Evolutionary conservation across 2,113 vertebrate species (phyloP).

Genomic region (Rhinopomastus cyanomelas): DNA sequence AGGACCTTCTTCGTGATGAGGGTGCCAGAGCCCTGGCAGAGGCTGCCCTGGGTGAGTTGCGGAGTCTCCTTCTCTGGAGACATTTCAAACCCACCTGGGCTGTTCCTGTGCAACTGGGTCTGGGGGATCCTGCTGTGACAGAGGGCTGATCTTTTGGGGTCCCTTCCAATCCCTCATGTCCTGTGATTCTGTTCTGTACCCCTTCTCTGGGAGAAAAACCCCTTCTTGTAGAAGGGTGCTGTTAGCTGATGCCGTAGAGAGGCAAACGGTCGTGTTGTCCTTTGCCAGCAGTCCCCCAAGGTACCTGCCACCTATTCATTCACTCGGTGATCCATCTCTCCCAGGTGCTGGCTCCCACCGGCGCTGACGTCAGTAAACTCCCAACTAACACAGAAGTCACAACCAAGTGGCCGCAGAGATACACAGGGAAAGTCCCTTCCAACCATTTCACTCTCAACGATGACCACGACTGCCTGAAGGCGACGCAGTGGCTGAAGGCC

Average conservation of each 20-base stretch:
- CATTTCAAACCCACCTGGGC: too few relatives aligned
- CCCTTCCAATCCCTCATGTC: too few relatives aligned
- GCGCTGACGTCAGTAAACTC: constrained; percentile 57
- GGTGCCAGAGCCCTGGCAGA: too few relatives aligned
- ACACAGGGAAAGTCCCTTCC: constrained; percentile 71
- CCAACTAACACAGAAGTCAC: constrained; percentile 59
- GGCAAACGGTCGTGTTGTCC: not conserved
- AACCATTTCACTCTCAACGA: constrained; percentile 88
- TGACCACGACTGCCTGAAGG: constrained; percentile 69
- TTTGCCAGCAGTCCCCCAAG: not conserved
- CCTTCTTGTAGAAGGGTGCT: not conserved
- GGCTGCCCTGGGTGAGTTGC: too few relatives aligned
- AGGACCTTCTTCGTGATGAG: too few relatives aligned
- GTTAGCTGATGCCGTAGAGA: not conserved
- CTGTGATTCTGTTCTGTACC: not conserved
- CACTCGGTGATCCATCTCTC: not conserved
- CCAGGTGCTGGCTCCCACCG: constrained; percentile 73
- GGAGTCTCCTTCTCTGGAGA: too few relatives aligned
- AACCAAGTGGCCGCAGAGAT: constrained; percentile 15
- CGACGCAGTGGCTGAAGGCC: constrained; percentile 67
- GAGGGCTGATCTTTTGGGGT: too few relatives aligned
- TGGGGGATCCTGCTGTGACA: too few relatives aligned
- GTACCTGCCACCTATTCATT: not conserved
- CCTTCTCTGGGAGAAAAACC: not conserved
- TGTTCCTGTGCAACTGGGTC: too few relatives aligned